phyloP scores from a whole-genome alignment of 2,888 invertebrate species.

The Mamestra brassicae region DNA sequence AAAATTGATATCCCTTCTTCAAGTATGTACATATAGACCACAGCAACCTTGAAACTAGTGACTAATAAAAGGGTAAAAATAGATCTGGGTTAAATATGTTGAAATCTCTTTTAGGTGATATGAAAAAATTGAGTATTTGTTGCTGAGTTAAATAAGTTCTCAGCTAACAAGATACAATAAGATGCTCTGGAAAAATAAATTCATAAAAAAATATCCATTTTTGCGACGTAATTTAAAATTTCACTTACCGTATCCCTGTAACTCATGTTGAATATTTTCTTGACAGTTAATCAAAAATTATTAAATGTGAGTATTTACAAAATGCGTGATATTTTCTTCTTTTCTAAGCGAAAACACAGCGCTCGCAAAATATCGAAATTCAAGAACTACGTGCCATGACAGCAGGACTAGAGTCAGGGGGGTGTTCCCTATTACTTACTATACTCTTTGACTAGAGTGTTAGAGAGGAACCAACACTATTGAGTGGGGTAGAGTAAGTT shows the following conservation, averaged over 20 bases:
- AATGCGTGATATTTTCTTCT: conserved; percentile 18
- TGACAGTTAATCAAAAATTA: conserved; percentile 18
- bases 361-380: conserved; percentile 51
- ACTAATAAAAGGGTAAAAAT: conserved; percentile 80
- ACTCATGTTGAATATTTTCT: conserved; percentile 76
- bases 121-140: neutral
- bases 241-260: conserved; percentile 84
- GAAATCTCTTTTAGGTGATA: conserved; percentile 68
- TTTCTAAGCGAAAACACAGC: conserved; percentile 40
- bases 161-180: neutral
- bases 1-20: conserved; percentile 76
- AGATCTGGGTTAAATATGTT: conserved; percentile 71
- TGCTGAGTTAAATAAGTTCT: neutral
- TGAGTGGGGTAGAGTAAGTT: no score
- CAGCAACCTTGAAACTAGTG: conserved; percentile 82
- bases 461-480: no score
- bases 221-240: conserved; percentile 23
- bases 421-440: no score
- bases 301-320: conserved; percentile 8
- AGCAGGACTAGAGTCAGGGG: no score
- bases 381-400: conserved; percentile 65
- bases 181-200: conserved; percentile 5
- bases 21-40: conserved; percentile 50
- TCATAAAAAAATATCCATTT: neutral
- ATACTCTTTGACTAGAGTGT: no score